phyloP scores from a whole-genome alignment of 1,140 invertebrate genomes.

The Tribolium castaneum region DNA sequence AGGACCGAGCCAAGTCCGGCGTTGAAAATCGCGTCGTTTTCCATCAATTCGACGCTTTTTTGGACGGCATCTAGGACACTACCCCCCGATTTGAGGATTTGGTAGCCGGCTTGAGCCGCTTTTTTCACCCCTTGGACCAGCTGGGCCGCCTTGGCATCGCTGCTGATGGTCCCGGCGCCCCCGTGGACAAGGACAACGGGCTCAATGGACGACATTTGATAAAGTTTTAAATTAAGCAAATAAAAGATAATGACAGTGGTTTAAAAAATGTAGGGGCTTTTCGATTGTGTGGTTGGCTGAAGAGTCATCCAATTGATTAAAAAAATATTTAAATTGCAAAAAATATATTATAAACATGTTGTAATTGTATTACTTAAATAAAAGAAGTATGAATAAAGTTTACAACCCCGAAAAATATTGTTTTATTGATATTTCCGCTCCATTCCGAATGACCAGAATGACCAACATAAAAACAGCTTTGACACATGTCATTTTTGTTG shows the following conservation, averaged over 20 bases:
- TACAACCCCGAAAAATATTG: no score
- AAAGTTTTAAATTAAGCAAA: background rate
- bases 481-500: background rate
- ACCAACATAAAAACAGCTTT: background rate
- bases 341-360: no score
- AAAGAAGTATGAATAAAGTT: no score
- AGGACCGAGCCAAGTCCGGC: conserved; percentile 74
- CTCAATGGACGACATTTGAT: background rate
- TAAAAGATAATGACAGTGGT: background rate
- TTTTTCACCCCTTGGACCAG: conserved; percentile 67
- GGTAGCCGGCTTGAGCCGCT: conserved; percentile 68
- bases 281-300: background rate
- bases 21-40: conserved; percentile 76
- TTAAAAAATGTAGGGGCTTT: background rate
- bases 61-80: conserved; percentile 74
- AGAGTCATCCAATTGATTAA: no score
- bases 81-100: conserved; percentile 64
- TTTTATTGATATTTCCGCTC: background rate
- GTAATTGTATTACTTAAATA: no score
- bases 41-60: conserved; percentile 72
- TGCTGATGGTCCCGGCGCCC: conserved; percentile 68
- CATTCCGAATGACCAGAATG: background rate
- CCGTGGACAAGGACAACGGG: conserved; percentile 69
- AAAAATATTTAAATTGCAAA: no score
- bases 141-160: conserved; percentile 53